These are phyloP conservation scores for Hystrix cristata DNA, from an alignment of 2,113 vertebrate species.

Conservation along the genomic window DNA sequence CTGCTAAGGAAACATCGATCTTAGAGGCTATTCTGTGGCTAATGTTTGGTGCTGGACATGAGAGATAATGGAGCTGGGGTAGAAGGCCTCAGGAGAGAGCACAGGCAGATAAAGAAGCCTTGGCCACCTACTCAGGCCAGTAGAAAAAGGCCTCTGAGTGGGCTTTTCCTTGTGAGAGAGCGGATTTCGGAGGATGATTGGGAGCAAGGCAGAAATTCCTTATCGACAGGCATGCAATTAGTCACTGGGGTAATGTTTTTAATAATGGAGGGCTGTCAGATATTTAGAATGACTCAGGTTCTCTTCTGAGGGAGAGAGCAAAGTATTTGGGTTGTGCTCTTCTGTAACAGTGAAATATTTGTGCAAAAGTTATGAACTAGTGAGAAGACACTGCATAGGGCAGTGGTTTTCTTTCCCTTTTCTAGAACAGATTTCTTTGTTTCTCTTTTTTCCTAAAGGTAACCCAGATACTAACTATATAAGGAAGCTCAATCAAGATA, in stretches of 20 bases:
- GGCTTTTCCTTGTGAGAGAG: neutral
- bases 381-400: rapidly evolving
- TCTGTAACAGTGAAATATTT: neutral
- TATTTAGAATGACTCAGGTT: neutral
- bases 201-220: neutral
- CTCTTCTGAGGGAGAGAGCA: neutral
- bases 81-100: neutral
- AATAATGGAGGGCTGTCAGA: neutral
- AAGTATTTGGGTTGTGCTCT: no score
- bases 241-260: neutral
- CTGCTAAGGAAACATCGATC: constrained; percentile 35
- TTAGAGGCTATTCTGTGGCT: neutral
- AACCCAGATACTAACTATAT: neutral
- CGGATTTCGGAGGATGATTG: neutral
- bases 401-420: neutral
- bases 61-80: neutral
- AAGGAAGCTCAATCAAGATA: neutral
- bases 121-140: neutral
- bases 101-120: neutral
- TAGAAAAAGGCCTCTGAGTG: neutral
- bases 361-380: neutral
- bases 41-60: neutral
- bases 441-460: neutral
- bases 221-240: neutral
- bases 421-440: neutral